Evolutionary conservation across 2,113 vertebrate genomes (phyloP).

Genomic region (Diglossa brunneiventris): DNA sequence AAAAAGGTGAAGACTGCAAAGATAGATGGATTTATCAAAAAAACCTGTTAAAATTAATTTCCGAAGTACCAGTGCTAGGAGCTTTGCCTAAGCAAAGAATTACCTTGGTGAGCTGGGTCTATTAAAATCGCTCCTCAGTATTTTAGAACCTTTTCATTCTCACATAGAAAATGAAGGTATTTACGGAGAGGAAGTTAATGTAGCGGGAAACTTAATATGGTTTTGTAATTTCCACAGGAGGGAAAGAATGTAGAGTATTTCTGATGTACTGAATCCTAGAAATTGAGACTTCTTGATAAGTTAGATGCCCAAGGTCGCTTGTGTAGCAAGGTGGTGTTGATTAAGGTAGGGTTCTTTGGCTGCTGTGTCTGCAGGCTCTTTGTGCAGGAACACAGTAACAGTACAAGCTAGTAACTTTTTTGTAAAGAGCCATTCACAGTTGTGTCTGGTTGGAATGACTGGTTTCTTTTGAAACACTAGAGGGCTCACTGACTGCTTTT

Average conservation of each 20-base stretch:
- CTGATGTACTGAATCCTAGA: background rate
- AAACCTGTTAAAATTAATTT: background rate
- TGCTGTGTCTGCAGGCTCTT: rapidly evolving
- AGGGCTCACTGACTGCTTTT: background rate
- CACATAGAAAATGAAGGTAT: background rate
- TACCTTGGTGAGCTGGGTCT: background rate
- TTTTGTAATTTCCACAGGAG: background rate
- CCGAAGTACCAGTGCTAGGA: background rate
- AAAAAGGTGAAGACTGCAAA: background rate
- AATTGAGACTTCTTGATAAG: background rate
- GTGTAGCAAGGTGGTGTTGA: background rate
- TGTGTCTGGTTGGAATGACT: background rate
- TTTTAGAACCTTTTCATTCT: background rate
- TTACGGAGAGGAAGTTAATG: background rate
- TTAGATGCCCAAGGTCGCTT: background rate
- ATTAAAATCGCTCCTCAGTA: background rate
- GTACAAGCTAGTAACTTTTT: background rate
- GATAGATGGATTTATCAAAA: background rate
- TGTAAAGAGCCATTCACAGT: rapidly evolving
- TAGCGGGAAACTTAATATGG: background rate
- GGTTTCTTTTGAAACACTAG: background rate
- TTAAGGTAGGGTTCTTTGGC: background rate
- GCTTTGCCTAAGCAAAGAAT: background rate
- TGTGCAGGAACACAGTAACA: background rate
- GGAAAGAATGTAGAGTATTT: background rate